phyloP scores from a whole-genome alignment of 1,140 invertebrate species.

The Sarcophaga bullata region DNA sequence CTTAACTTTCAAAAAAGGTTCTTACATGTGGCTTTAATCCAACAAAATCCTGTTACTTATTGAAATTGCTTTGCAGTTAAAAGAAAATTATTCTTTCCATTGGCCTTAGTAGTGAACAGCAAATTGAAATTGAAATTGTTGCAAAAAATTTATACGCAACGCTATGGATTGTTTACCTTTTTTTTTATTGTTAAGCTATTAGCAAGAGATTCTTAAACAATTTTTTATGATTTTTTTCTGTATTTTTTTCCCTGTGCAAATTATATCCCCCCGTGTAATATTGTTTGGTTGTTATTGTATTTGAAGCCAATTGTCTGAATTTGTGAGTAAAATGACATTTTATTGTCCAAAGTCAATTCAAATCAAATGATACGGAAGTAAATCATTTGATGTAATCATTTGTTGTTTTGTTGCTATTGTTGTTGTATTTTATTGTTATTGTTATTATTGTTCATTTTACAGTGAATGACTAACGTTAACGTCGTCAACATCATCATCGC shows the following conservation, averaged over 20 bases:
- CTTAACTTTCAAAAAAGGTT: no score
- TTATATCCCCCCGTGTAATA: neutral
- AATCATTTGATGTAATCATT: slow-evolving; percentile 59
- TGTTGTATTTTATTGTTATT: slow-evolving; percentile 30
- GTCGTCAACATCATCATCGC: neutral
- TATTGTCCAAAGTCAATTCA: slow-evolving; percentile 57
- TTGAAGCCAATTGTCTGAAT: slow-evolving; percentile 36
- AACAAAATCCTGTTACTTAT: no score
- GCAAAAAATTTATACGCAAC: neutral
- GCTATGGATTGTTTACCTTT: slow-evolving; percentile 3
- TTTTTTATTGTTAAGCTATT: neutral
- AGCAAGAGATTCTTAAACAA: neutral
- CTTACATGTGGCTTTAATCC: no score
- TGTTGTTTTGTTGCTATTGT: slow-evolving; percentile 30
- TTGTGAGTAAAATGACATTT: slow-evolving; percentile 38
- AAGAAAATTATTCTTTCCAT: no score
- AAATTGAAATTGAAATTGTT: neutral
- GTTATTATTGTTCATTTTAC: neutral
- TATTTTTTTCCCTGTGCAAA: neutral
- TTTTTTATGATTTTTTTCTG: neutral
- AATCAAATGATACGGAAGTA: slow-evolving; percentile 64
- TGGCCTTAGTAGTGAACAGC: neutral
- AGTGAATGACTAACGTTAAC: slow-evolving; percentile 29
- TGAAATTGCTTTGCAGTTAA: no score
- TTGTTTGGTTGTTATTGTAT: slow-evolving; percentile 24